Conservation (phyloP, 1,140 invertebrate species). For the Maniola jurtina region DNA sequence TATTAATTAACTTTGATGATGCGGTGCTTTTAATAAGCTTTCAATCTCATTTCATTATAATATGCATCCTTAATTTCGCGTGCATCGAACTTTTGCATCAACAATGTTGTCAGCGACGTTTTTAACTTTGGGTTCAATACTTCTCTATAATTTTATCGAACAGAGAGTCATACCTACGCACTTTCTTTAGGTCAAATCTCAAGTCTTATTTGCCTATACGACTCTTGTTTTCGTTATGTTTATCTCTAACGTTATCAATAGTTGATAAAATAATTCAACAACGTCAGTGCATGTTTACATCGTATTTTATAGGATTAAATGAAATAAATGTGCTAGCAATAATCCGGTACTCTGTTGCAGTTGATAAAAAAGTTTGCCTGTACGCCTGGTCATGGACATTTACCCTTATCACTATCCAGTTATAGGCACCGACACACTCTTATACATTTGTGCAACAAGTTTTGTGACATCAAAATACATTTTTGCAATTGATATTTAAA, state of each 20-base stretch:
- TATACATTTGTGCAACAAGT: neutral
- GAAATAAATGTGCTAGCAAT: neutral
- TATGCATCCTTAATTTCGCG: slow-evolving; percentile 12
- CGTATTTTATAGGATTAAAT: slow-evolving; percentile 20
- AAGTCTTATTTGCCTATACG: slow-evolving; percentile 28
- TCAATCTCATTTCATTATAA: slow-evolving; percentile 12
- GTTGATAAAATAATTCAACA: slow-evolving; percentile 24
- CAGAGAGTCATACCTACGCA: slow-evolving; percentile 6
- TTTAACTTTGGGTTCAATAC: slow-evolving; percentile 26
- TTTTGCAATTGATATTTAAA: too few species aligned
- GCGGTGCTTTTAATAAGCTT: neutral
- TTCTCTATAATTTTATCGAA: neutral
- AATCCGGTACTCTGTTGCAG: neutral
- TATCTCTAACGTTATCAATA: slow-evolving; percentile 28
- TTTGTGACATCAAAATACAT: too few species aligned
- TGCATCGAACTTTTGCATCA: slow-evolving; percentile 14
- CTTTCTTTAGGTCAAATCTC: slow-evolving; percentile 27
- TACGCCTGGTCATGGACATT: slow-evolving; percentile 5
- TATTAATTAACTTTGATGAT: too few species aligned
- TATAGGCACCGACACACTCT: neutral
- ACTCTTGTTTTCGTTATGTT: slow-evolving; percentile 31
- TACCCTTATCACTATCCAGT: neutral
- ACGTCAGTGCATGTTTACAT: slow-evolving; percentile 39
- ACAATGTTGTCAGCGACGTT: slow-evolving; percentile 25
- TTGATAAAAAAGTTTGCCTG: slow-evolving; percentile 8